Conservation (phyloP, 2,113 vertebrate species). For the Notothenia coriiceps region DNA sequence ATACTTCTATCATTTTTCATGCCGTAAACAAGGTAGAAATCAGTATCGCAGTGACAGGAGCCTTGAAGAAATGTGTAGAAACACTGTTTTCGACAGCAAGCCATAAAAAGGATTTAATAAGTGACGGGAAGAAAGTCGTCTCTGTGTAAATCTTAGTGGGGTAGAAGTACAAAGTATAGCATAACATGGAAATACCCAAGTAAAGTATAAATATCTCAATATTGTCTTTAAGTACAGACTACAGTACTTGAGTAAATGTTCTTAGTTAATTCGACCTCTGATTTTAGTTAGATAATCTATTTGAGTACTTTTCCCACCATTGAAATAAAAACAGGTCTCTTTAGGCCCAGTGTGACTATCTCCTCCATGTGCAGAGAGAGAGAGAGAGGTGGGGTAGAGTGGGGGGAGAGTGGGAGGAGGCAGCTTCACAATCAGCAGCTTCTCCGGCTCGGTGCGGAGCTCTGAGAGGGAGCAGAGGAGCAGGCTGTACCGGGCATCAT, state of each 20-base stretch:
- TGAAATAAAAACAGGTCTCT: background rate
- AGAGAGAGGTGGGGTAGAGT: too few species aligned
- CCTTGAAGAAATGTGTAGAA: constrained; percentile 39
- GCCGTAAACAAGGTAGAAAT: constrained; percentile 43
- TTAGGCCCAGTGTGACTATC: background rate
- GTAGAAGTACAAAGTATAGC: too few species aligned
- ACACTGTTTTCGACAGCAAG: constrained; percentile 46
- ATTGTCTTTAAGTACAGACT: too few species aligned
- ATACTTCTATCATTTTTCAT: constrained; percentile 16
- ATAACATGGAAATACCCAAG: too few species aligned
- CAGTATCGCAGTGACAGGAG: constrained; percentile 39
- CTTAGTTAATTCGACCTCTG: background rate
- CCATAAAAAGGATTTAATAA: constrained; percentile 59
- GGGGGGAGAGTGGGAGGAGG: constrained; percentile 53
- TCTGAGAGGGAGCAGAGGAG: constrained; percentile 48
- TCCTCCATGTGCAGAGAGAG: constrained; percentile 20
- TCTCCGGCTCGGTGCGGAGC: constrained; percentile 36
- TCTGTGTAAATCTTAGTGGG: constrained; percentile 42
- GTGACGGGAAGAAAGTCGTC: constrained; percentile 24
- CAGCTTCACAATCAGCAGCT: constrained; percentile 49
- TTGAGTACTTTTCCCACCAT: background rate
- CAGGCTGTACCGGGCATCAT: constrained; percentile 30
- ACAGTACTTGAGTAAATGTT: too few species aligned
- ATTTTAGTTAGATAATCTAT: background rate
- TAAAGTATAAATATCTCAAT: too few species aligned